phyloP scores from a whole-genome alignment of 2,113 vertebrate species.

The Andinoacara biseriatus region DNA sequence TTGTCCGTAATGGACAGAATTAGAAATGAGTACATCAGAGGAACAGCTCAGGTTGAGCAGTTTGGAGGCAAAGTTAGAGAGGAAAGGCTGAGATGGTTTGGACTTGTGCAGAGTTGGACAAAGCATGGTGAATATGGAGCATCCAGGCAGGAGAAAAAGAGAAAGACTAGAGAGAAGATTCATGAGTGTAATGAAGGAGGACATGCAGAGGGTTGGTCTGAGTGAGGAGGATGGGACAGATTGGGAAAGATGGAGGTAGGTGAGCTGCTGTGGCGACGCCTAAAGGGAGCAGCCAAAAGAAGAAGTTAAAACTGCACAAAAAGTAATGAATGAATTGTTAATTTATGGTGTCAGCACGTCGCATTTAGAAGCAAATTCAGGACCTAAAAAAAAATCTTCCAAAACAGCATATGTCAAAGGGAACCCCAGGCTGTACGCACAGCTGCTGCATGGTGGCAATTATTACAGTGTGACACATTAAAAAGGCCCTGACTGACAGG shows the following conservation, averaged over 20 bases:
- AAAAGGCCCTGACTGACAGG: neutral
- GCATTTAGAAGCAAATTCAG: neutral
- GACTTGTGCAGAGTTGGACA: neutral
- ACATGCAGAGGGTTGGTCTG: fast-evolving
- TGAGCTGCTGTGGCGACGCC: fast-evolving
- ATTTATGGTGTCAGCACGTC: neutral
- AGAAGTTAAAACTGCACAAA: neutral
- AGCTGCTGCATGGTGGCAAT: neutral
- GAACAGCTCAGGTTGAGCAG: neutral
- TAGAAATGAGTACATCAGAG: neutral
- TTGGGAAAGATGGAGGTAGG: neutral
- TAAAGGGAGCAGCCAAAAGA: neutral
- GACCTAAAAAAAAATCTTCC: neutral
- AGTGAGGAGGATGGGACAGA: neutral
- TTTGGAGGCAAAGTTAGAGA: neutral
- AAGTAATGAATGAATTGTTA: neutral
- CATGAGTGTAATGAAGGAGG: neutral
- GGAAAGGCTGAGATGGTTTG: neutral
- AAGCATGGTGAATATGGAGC: neutral
- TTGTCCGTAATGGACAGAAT: neutral
- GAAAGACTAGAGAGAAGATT: neutral
- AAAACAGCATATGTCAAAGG: fast-evolving
- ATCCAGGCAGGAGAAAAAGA: neutral
- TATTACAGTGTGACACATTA: neutral
- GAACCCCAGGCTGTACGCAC: neutral